Percentiles rank a stretch among this genome's conserved stretches.
Evolutionary conservation across 92 coral and sea anemone species (phyloP).

Genomic region (Palythoa grandis): DNA sequence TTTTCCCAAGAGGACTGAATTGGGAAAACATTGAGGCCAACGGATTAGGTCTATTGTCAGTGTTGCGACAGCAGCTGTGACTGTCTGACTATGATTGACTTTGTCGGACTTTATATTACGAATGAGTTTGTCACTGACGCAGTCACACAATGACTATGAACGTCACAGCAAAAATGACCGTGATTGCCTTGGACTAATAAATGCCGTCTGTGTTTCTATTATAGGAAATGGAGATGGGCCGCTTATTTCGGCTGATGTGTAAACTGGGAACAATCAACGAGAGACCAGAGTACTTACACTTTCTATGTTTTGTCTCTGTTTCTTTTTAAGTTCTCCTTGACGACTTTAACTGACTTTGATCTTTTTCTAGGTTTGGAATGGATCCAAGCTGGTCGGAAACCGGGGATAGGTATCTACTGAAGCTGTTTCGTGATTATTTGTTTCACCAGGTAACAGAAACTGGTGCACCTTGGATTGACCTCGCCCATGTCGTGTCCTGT

Average conservation of each 20-base stretch:
- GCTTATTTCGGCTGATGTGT: conserved; percentile 85
- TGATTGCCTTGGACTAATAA: neutral
- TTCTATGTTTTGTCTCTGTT: neutral
- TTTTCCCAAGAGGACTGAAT: too few species aligned
- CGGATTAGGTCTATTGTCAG: neutral
- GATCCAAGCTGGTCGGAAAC: conserved; percentile 99
- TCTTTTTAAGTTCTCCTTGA: neutral
- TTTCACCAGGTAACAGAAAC: conserved; percentile 93
- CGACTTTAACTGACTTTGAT: neutral
- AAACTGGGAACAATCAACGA: conserved; percentile 95
- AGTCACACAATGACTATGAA: too few species aligned
- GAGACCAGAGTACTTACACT: conserved; percentile 89
- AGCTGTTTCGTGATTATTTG: conserved; percentile 92
- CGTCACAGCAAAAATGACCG: too few species aligned
- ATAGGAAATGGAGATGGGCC: conserved; percentile 98
- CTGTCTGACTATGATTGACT: neutral
- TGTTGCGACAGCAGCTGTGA: neutral
- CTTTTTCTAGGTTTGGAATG: conserved; percentile 80
- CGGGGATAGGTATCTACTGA: conserved; percentile 94
- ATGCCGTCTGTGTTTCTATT: conserved; percentile 4
- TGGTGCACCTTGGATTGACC: conserved; percentile 83
- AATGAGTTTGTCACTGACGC: too few species aligned
- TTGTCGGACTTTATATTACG: neutral
- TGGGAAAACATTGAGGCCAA: too few species aligned
- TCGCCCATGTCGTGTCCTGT: conserved; percentile 93